Evolutionary conservation across 1,140 invertebrate species (phyloP).

Genomic region (Bombus confusus): DNA sequence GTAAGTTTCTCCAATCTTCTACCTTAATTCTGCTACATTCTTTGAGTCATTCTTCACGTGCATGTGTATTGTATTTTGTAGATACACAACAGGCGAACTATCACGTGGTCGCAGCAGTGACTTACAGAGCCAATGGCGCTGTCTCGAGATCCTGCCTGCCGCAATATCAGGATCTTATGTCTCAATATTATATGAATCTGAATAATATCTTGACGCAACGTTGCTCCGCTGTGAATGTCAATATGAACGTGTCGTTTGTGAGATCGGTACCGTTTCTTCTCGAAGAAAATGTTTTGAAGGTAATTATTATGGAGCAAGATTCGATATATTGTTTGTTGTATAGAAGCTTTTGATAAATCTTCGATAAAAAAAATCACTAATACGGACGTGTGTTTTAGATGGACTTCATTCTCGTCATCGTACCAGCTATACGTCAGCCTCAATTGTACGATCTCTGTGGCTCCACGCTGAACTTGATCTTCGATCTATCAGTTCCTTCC

Average conservation of each 20-base stretch:
- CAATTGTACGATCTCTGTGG: slow-evolving; percentile 97
- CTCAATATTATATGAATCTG: slow-evolving; percentile 91
- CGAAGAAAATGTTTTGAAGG: slow-evolving; percentile 93
- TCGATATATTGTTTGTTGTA: background rate
- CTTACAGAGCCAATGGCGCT: slow-evolving; percentile 94
- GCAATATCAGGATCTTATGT: slow-evolving; percentile 92
- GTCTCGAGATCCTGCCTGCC: slow-evolving; percentile 91
- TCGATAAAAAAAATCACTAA: background rate
- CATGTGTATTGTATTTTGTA: slow-evolving; percentile 73
- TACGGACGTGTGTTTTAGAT: slow-evolving; percentile 81
- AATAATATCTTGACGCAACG: slow-evolving; percentile 93
- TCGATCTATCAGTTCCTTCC: slow-evolving; percentile 95
- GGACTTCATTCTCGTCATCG: slow-evolving; percentile 93
- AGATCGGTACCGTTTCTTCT: slow-evolving; percentile 89
- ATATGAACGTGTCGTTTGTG: slow-evolving; percentile 96
- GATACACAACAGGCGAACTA: slow-evolving; percentile 96
- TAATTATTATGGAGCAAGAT: slow-evolving; percentile 45
- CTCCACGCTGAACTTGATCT: slow-evolving; percentile 95
- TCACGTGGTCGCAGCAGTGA: slow-evolving; percentile 93
- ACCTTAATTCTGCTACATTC: background rate
- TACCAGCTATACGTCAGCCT: slow-evolving; percentile 92
- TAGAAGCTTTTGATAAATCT: background rate
- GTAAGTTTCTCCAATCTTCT: slow-evolving; percentile 79
- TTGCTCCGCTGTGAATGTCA: slow-evolving; percentile 96
- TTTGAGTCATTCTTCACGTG: background rate